phyloP scores from a whole-genome alignment of 2,888 invertebrate genomes.

The Ophonus ardosiacus region DNA sequence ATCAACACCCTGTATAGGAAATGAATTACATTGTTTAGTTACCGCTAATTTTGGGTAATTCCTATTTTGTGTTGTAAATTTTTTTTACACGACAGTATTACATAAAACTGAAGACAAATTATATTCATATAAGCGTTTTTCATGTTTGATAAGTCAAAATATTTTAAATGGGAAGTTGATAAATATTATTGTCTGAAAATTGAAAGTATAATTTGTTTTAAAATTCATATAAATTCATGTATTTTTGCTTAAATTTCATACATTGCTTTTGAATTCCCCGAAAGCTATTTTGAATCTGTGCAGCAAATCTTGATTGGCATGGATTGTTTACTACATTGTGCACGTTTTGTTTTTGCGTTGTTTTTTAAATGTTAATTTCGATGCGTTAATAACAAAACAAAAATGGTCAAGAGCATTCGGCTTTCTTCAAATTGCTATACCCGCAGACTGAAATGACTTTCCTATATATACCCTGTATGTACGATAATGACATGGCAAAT shows the following conservation, averaged over 20 bases:
- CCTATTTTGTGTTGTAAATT: not conserved
- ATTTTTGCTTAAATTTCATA: too few relatives aligned
- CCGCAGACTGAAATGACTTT: not conserved
- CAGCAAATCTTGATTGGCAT: not conserved
- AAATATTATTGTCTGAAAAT: too few relatives aligned
- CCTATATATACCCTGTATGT: conserved; percentile 4
- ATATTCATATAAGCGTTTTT: not conserved
- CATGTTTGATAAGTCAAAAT: too few relatives aligned
- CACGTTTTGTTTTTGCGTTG: conserved; percentile 11
- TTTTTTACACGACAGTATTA: not conserved
- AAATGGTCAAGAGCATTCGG: conserved; percentile 1
- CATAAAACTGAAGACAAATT: not conserved
- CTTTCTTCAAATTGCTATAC: not conserved
- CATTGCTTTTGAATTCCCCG: not conserved
- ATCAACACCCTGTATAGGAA: too few relatives aligned
- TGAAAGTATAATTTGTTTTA: too few relatives aligned
- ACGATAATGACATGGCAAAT: conserved; percentile 52
- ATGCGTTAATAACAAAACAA: not conserved
- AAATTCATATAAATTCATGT: too few relatives aligned
- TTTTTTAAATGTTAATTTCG: not conserved
- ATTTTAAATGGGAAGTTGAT: too few relatives aligned
- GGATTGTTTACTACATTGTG: not conserved
- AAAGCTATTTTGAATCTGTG: not conserved
- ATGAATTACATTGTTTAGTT: not conserved
- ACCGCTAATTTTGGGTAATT: not conserved